A percentile compares a stretch with the other conserved stretches of the same genome.
These are phyloP conservation scores for Agelaius tricolor DNA, from an alignment of 2,113 vertebrate species.

Conservation along the genomic window DNA sequence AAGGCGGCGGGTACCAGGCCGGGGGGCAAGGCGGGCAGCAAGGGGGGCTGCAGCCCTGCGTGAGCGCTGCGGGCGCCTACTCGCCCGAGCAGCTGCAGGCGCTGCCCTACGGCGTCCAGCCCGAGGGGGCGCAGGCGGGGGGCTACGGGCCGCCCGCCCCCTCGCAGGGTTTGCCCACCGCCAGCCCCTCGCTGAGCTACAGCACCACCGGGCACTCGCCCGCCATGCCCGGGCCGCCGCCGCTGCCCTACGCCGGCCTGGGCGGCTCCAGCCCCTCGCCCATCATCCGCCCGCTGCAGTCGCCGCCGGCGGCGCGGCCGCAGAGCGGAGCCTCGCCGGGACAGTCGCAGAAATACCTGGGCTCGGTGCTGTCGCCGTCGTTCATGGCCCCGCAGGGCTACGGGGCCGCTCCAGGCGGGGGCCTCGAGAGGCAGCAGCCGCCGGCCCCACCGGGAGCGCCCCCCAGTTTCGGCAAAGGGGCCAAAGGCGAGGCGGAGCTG, in stretches of 20 bases:
- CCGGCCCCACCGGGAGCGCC: fast-evolving
- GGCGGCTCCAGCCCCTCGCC: conserved; percentile 85
- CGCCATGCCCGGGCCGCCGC: conserved; percentile 82
- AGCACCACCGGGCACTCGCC: conserved; percentile 92
- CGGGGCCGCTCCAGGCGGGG: conserved; percentile 20
- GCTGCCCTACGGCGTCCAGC: conserved; percentile 37
- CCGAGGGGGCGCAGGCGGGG: not conserved
- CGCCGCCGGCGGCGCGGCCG: conserved; percentile 83
- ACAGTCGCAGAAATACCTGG: conserved; percentile 87
- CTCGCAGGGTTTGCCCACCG: conserved; percentile 76
- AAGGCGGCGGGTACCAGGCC: conserved; percentile 35
- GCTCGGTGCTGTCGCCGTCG: conserved; percentile 87
- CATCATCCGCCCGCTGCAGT: conserved; percentile 90
- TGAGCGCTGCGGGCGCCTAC: conserved; percentile 68
- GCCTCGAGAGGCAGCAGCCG: not conserved
- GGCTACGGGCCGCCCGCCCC: conserved; percentile 76
- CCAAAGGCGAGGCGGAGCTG: conserved; percentile 65
- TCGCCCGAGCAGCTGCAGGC: conserved; percentile 78
- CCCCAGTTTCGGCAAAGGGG: conserved; percentile 1
- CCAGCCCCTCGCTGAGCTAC: conserved; percentile 89
- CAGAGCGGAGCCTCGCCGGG: conserved; percentile 82
- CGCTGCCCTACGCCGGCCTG: not conserved
- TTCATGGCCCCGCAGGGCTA: conserved; percentile 76
- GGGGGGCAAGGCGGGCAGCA: not conserved
- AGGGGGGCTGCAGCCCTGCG: conserved; percentile 69